Conservation (phyloP, 2,113 vertebrate genomes). For the Xiphophorus maculatus region DNA sequence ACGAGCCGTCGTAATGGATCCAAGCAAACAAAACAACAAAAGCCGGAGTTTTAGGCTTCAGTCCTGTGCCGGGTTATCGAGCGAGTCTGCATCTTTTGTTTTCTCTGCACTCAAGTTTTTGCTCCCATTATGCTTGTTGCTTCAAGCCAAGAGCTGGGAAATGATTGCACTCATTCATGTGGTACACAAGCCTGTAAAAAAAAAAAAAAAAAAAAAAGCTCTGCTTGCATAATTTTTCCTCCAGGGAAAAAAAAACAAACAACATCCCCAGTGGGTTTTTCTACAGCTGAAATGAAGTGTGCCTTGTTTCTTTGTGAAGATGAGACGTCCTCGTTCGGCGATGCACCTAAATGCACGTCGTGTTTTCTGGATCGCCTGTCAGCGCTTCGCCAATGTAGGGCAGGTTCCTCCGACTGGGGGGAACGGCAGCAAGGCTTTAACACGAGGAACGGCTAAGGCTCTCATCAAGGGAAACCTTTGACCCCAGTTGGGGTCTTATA, state of each 20-base stretch:
- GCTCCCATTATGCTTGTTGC: conserved; percentile 32
- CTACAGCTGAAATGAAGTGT: conserved; percentile 42
- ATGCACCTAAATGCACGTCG: conserved; percentile 31
- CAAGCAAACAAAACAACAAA: background rate
- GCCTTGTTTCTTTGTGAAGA: conserved; percentile 46
- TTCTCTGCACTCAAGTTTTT: conserved; percentile 44
- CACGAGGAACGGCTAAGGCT: conserved; percentile 12
- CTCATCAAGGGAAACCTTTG: conserved; percentile 4
- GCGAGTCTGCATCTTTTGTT: conserved; percentile 35
- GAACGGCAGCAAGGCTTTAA: background rate
- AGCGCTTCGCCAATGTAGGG: background rate
- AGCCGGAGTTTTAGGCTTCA: conserved; percentile 10
- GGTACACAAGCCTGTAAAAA: conserved; percentile 39
- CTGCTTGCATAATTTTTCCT: conserved; percentile 46
- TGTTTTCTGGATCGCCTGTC: background rate
- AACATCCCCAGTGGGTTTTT: conserved; percentile 24
- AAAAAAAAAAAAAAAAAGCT: conserved; percentile 15
- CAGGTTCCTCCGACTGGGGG: conserved; percentile 10
- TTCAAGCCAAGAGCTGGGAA: conserved; percentile 37
- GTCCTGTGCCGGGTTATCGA: background rate
- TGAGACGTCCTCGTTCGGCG: conserved; percentile 10
- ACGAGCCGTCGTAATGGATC: conserved; percentile 23
- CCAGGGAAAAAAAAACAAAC: conserved; percentile 24
- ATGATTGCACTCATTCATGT: conserved; percentile 57
- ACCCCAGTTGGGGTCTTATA: conserved; percentile 15